Percentiles rank a stretch among this genome's conserved stretches.
These are phyloP conservation scores for Lycia hirtaria DNA, from an alignment of 2,888 invertebrate species.

Conservation along the genomic window DNA sequence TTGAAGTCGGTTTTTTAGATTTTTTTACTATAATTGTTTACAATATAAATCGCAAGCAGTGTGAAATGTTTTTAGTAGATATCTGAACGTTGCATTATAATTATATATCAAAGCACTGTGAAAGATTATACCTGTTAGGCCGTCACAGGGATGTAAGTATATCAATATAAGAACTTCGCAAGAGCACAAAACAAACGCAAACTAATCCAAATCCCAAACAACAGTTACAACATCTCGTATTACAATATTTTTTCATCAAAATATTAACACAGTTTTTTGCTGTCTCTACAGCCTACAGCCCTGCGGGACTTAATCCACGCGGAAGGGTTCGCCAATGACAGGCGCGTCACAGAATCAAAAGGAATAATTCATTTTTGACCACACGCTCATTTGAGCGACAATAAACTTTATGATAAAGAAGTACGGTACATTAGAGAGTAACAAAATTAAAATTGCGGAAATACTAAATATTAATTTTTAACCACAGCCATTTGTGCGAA, in stretches of 20 bases:
- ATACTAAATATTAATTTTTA: conserved; percentile 48
- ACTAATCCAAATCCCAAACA: conserved; percentile 34
- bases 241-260: conserved; percentile 35
- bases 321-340: conserved; percentile 77
- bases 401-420: not conserved
- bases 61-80: no score
- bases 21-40: no score
- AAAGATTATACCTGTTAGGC: no score
- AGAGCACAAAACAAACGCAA: conserved; percentile 23
- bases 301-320: conserved; percentile 63
- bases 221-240: conserved; percentile 49
- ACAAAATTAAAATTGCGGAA: conserved; percentile 52
- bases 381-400: conserved; percentile 2
- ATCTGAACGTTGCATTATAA: no score
- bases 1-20: no score
- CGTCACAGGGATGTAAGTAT: no score
- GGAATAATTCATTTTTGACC: conserved; percentile 48
- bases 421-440: not conserved
- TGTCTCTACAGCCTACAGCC: conserved; percentile 52
- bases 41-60: no score
- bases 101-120: no score
- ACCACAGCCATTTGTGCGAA: conserved; percentile 21
- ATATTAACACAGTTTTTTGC: conserved; percentile 48
- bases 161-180: conserved; percentile 7
- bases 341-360: conserved; percentile 61